phyloP scores from a whole-genome alignment of 2,888 invertebrate genomes.

The Microctonus aethiopoides region DNA sequence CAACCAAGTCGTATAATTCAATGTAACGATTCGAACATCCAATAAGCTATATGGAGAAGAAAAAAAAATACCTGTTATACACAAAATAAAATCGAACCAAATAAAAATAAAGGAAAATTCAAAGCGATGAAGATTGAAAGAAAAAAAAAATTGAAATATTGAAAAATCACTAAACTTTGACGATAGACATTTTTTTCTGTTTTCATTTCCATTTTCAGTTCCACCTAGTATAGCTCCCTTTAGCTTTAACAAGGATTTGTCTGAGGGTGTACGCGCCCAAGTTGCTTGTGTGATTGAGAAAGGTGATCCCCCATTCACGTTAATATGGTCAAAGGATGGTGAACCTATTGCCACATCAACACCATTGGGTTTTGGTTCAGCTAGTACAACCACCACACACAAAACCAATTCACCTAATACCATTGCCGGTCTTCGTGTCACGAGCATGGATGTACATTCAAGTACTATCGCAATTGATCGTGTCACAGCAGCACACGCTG shows the following conservation, averaged over 20 bases:
- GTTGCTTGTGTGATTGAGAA: slow-evolving; percentile 92
- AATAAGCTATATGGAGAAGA: not conserved
- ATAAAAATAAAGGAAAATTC: not conserved
- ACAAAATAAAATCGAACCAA: not conserved
- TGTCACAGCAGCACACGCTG: slow-evolving; percentile 85
- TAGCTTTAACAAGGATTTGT: slow-evolving; percentile 73
- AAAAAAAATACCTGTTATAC: too few relatives aligned
- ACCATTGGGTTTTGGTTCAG: slow-evolving; percentile 37
- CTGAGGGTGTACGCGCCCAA: slow-evolving; percentile 87
- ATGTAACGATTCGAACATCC: slow-evolving; percentile 6
- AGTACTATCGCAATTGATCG: slow-evolving; percentile 87
- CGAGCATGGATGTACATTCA: slow-evolving; percentile 81
- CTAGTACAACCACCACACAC: slow-evolving; percentile 23
- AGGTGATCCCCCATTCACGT: slow-evolving; percentile 91
- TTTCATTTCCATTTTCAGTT: slow-evolving; percentile 70
- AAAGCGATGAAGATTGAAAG: too few relatives aligned
- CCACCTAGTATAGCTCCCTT: slow-evolving; percentile 92
- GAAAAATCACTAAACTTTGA: not conserved
- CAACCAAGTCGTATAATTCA: slow-evolving; percentile 2
- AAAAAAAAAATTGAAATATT: not conserved
- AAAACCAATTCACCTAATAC: slow-evolving; percentile 31
- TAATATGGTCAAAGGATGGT: slow-evolving; percentile 92
- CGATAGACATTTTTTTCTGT: slow-evolving; percentile 4
- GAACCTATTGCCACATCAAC: slow-evolving; percentile 76
- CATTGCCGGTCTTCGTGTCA: slow-evolving; percentile 59